Conservation (phyloP, 2,888 invertebrate species). For the Parascotia fuliginaria region DNA sequence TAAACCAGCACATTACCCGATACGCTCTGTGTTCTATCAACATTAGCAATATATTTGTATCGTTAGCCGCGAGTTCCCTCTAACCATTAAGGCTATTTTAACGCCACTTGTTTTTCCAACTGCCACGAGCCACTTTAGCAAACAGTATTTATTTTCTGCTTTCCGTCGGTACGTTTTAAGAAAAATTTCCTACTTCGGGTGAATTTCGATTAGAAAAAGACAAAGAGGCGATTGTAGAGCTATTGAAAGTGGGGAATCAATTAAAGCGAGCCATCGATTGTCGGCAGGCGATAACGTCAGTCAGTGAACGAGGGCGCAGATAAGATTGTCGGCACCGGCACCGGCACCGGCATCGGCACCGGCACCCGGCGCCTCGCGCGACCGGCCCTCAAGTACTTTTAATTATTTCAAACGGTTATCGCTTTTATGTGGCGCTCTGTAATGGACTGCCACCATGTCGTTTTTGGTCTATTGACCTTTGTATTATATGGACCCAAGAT, state of each 20-base stretch:
- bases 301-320: slow-evolving; percentile 63
- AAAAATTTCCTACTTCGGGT: slow-evolving; percentile 66
- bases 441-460: slow-evolving; percentile 23
- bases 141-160: slow-evolving; percentile 65
- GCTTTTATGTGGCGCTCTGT: slow-evolving; percentile 31
- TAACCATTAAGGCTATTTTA: slow-evolving; percentile 51
- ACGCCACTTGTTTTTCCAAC: slow-evolving; percentile 52
- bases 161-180: slow-evolving; percentile 57
- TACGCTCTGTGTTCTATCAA: slow-evolving; percentile 25
- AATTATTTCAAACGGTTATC: slow-evolving; percentile 63
- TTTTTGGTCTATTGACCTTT: not conserved
- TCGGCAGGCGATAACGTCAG: slow-evolving; percentile 68
- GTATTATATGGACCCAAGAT: not conserved
- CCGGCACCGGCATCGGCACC: not conserved
- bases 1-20: slow-evolving; percentile 21
- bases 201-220: slow-evolving; percentile 80
- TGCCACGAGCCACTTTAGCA: slow-evolving; percentile 58
- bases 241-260: slow-evolving; percentile 75
- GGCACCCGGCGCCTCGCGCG: not conserved
- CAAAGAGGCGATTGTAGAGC: slow-evolving; percentile 74
- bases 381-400: slow-evolving; percentile 48
- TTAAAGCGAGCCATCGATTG: slow-evolving; percentile 82
- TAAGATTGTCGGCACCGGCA: slow-evolving; percentile 52
- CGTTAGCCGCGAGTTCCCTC: slow-evolving; percentile 24
- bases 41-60: slow-evolving; percentile 39